A percentile compares a stretch with the other conserved stretches of the same genome.
These are phyloP conservation scores for Listronotus bonariensis DNA, from an alignment of 1,140 invertebrate genomes.

Conservation along the genomic window DNA sequence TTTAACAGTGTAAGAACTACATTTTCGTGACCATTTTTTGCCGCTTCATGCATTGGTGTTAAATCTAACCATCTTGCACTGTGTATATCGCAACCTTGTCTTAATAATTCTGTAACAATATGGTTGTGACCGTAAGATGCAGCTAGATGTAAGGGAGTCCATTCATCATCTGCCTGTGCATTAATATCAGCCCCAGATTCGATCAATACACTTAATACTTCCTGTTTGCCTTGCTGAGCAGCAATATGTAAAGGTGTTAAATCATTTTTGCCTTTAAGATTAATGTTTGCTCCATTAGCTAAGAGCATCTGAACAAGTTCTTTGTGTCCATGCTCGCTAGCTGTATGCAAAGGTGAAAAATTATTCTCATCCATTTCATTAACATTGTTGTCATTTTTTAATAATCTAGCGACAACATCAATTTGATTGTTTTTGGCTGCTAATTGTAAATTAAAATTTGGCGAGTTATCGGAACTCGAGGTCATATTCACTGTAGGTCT, in stretches of 20 bases:
- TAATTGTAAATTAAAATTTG: too few relatives aligned
- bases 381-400: too few relatives aligned
- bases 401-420: too few relatives aligned
- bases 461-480: too few relatives aligned
- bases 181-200: neutral
- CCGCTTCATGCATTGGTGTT: neutral
- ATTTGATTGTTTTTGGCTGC: too few relatives aligned
- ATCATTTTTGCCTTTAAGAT: neutral
- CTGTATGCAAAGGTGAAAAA: too few relatives aligned
- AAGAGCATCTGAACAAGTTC: too few relatives aligned
- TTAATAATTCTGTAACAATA: neutral
- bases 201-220: neutral
- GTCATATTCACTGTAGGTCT: too few relatives aligned
- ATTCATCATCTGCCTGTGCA: neutral
- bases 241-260: slow-evolving; percentile 1
- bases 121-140: neutral
- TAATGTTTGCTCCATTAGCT: too few relatives aligned
- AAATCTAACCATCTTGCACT: neutral
- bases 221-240: neutral
- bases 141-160: neutral
- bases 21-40: neutral
- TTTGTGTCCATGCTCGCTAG: too few relatives aligned
- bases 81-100: neutral
- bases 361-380: too few relatives aligned
- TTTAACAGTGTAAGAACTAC: slow-evolving; percentile 1